These are phyloP conservation scores for Antheraea pernyi DNA, from an alignment of 1,140 invertebrate genomes.

Conservation along the genomic window DNA sequence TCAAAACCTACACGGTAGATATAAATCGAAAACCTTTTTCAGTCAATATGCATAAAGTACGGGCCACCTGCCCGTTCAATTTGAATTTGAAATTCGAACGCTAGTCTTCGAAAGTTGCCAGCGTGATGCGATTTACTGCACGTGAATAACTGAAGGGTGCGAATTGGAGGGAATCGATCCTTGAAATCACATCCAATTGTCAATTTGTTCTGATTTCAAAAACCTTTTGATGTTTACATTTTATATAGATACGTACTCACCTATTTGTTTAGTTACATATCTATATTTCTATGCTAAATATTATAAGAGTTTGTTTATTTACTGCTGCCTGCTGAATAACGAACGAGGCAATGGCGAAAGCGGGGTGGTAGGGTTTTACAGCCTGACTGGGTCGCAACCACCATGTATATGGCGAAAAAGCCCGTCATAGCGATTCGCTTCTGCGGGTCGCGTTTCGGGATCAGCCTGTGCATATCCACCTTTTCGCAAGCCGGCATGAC, in stretches of 20 bases:
- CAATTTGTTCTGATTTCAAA: slow-evolving; percentile 43
- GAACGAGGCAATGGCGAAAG: no score
- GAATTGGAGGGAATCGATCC: slow-evolving; percentile 45
- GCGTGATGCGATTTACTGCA: slow-evolving; percentile 31
- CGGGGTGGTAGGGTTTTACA: no score
- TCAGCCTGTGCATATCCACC: no score
- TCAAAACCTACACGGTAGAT: background rate
- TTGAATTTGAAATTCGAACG: slow-evolving; percentile 44
- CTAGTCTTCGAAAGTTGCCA: slow-evolving; percentile 30
- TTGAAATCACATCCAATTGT: slow-evolving; percentile 48
- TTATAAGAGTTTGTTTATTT: no score
- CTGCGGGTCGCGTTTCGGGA: no score
- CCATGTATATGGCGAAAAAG: no score
- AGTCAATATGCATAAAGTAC: slow-evolving; percentile 30
- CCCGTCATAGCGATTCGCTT: no score
- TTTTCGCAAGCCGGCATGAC: no score
- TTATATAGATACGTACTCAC: background rate
- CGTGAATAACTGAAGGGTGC: slow-evolving; percentile 29
- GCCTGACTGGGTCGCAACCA: no score
- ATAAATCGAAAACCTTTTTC: slow-evolving; percentile 18
- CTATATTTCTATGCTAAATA: no score
- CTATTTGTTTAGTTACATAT: background rate
- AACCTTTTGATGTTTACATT: slow-evolving; percentile 38
- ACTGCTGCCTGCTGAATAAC: no score
- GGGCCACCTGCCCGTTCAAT: slow-evolving; percentile 41